Conservation (phyloP, 1,140 invertebrate genomes). For the Brachionus angularis region DNA sequence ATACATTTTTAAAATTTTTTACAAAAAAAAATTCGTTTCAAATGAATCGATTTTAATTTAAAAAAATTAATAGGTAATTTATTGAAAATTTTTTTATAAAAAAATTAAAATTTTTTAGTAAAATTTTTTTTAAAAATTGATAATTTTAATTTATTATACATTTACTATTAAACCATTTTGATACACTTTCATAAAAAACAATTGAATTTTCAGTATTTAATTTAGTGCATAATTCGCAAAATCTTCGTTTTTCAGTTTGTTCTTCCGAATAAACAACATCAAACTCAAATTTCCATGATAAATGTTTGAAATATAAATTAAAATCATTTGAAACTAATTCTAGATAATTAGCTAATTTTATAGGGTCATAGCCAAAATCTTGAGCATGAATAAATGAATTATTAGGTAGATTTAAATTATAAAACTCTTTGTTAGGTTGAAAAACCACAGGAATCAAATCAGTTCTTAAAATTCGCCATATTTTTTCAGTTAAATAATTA, state of each 20-base stretch:
- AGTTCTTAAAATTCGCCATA: conserved; percentile 15
- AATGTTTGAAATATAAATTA: neutral
- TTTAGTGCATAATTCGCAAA: conserved; percentile 35
- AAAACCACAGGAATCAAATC: conserved; percentile 25
- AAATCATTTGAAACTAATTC: neutral
- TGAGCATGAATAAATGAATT: conserved; percentile 39
- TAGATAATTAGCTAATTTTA: conserved; percentile 9
- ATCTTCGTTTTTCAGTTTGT: neutral
- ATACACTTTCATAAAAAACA: conserved; percentile 5
- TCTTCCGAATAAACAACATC: neutral
- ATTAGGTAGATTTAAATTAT: conserved; percentile 4
- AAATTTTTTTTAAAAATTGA: no score
- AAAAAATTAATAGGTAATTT: no score
- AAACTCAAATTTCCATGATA: conserved; percentile 18
- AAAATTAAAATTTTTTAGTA: no score
- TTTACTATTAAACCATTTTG: conserved; percentile 13
- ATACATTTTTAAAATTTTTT: no score
- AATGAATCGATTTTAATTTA: no score
- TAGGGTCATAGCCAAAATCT: conserved; percentile 2
- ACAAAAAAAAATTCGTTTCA: no score
- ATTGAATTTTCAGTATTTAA: conserved; percentile 32
- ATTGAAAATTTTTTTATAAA: no score
- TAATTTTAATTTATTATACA: conserved; percentile 19
- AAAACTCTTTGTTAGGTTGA: neutral
- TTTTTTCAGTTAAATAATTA: conserved; percentile 42